Percentiles rank a stretch among this genome's conserved stretches.
phyloP scores from a whole-genome alignment of 2,113 vertebrate genomes.

The Sturnira hondurensis region DNA sequence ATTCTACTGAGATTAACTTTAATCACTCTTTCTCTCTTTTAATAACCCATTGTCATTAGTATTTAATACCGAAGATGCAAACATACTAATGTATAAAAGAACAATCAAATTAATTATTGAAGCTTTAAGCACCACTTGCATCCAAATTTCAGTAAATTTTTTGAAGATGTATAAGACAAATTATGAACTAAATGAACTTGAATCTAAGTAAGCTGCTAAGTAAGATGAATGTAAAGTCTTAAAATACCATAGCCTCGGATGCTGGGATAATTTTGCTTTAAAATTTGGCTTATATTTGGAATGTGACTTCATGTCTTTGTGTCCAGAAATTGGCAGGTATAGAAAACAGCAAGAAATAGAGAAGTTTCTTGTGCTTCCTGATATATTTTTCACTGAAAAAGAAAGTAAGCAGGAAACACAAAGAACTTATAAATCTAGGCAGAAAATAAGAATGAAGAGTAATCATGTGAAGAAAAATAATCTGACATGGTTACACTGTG shows the following conservation, averaged over 20 bases:
- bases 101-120: background rate
- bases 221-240: background rate
- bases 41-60: background rate
- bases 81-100: background rate
- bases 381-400: background rate
- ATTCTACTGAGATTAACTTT: background rate
- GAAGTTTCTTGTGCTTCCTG: background rate
- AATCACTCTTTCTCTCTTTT: background rate
- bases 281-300: background rate
- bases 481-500: background rate
- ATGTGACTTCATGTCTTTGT: background rate
- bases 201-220: background rate
- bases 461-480: conserved; percentile 36
- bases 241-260: background rate
- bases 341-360: background rate
- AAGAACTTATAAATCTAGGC: background rate
- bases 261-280: background rate
- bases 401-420: background rate
- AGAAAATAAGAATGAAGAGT: conserved; percentile 36
- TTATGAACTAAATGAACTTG: background rate
- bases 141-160: background rate
- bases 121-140: background rate
- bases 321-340: background rate
- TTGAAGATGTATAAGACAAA: background rate
- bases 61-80: background rate